A percentile compares a stretch with the other conserved stretches of the same genome.
Evolutionary conservation across 53 echinoderm and acorn worm genomes (phyloP).

Genomic region (Arbacia lixula): DNA sequence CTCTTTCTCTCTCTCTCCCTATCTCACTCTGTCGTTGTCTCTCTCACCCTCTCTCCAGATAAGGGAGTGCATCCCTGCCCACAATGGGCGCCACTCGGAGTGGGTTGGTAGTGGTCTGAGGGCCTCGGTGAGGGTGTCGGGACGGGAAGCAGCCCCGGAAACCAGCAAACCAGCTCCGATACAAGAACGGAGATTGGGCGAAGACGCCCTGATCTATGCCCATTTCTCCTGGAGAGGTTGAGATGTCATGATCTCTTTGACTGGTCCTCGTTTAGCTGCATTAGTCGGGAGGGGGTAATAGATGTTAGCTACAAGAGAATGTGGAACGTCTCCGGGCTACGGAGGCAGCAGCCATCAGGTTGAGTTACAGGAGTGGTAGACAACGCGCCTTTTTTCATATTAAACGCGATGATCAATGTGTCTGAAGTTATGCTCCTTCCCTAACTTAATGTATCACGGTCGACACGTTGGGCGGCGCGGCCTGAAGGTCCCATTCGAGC

Average conservation of each 20-base stretch:
- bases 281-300: conserved; percentile 25
- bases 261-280: conserved; percentile 26
- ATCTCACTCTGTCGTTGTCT: neutral
- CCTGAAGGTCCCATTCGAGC: too few relatives aligned
- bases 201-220: conserved; percentile 27
- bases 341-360: neutral
- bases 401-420: too few relatives aligned
- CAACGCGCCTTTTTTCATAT: too few relatives aligned
- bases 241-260: conserved; percentile 25
- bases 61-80: conserved; percentile 5
- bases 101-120: conserved; percentile 33
- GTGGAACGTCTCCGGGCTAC: conserved; percentile 22
- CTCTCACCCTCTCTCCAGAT: neutral
- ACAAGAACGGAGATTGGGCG: conserved; percentile 18
- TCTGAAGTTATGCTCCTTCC: too few relatives aligned
- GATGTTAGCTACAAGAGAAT: conserved; percentile 41
- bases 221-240: conserved; percentile 15
- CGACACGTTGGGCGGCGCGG: too few relatives aligned
- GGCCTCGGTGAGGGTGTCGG: conserved; percentile 37
- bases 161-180: conserved; percentile 29
- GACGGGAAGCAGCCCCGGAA: conserved; percentile 50
- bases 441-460: too few relatives aligned
- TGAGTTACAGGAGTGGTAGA: neutral
- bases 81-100: conserved; percentile 10
- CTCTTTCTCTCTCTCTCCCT: neutral